A percentile compares a stretch with the other conserved stretches of the same genome.
These are phyloP conservation scores for Oryctes rhinoceros DNA, from an alignment of 1,140 invertebrate species.

Conservation along the genomic window DNA sequence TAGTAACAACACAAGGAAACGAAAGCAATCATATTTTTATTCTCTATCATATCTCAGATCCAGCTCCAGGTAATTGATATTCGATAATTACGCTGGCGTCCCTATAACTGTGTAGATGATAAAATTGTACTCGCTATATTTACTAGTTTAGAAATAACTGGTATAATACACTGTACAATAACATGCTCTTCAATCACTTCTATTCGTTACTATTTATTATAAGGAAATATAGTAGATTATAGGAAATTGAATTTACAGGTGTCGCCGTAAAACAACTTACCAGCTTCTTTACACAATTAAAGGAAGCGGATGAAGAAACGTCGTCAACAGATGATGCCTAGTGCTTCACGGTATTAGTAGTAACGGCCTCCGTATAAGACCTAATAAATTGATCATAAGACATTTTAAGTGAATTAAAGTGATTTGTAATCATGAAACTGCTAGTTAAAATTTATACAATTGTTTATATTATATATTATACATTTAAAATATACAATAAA, in stretches of 20 bases:
- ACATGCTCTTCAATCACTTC: no score
- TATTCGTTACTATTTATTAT: no score
- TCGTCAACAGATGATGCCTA: slow-evolving; percentile 56
- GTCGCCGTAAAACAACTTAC: slow-evolving; percentile 67
- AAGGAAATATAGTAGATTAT: no score
- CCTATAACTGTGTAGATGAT: neutral
- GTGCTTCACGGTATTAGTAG: slow-evolving; percentile 47
- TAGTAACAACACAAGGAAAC: no score
- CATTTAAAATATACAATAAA: slow-evolving; percentile 45
- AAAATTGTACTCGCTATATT: neutral
- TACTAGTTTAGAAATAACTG: neutral
- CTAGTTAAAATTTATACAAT: slow-evolving; percentile 54
- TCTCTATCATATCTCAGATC: neutral
- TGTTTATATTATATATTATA: slow-evolving; percentile 55
- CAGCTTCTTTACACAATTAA: slow-evolving; percentile 65
- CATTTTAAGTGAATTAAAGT: slow-evolving; percentile 50
- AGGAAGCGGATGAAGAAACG: slow-evolving; percentile 54
- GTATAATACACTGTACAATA: no score
- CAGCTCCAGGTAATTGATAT: neutral
- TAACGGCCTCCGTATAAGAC: slow-evolving; percentile 47
- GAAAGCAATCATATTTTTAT: no score
- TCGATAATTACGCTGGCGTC: neutral
- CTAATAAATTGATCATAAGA: slow-evolving; percentile 49
- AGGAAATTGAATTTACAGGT: slow-evolving; percentile 52
- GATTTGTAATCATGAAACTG: slow-evolving; percentile 46